Base-by-base conservation (phyloP, 2,113 vertebrate genomes). In the Nannospalax galili region DNA sequence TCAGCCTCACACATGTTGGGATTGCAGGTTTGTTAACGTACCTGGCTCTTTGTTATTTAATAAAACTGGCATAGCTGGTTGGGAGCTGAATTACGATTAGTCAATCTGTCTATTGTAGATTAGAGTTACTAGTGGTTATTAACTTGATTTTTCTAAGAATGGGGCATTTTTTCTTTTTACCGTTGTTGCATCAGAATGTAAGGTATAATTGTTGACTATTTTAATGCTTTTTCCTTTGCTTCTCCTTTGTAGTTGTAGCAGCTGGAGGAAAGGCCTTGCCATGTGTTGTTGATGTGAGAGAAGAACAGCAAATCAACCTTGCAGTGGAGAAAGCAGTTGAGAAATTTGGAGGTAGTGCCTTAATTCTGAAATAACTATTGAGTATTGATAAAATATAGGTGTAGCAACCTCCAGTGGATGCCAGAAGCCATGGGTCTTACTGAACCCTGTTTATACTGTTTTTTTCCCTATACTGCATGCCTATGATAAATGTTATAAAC, bases 281-380 rank as follows among this genome's bases (percentile, higher is more conserved):
- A 0, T 99, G 99, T 19, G 3, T 99, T 0, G 99, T 99, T 2
- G 99, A 99, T 32, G 99, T 99, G 69, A 98, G 99, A 77, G 99
- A 99, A 72, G 99, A 99, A 95, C 96, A 99, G 82, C 99, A 99
- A 98, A 98, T 99, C 17, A 98, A 77, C 69, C 96, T 96, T 3
- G 99, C 99, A 0, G 99, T 99, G 89, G 98, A 99, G 93, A 98
- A 99, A 94, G 99, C 99, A 1, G 98, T 99, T 1, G 96, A 99
- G 90, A 99, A 97, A 45, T 99, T 99, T 96, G 99, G 99, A 99
- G 99, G 99, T 99, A 98, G 40, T 74, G 14, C 37, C 93, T 75
- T 92, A 30, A 84, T 94, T 84, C 89, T 95, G 88, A 90, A 88
- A 67, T 82, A 75, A 60, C 89, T 87, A 73, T 48, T 94, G 37